Percentiles rank a stretch among this genome's conserved stretches.
Conservation (phyloP, 2,113 vertebrate genomes). For the Equus quagga region DNA sequence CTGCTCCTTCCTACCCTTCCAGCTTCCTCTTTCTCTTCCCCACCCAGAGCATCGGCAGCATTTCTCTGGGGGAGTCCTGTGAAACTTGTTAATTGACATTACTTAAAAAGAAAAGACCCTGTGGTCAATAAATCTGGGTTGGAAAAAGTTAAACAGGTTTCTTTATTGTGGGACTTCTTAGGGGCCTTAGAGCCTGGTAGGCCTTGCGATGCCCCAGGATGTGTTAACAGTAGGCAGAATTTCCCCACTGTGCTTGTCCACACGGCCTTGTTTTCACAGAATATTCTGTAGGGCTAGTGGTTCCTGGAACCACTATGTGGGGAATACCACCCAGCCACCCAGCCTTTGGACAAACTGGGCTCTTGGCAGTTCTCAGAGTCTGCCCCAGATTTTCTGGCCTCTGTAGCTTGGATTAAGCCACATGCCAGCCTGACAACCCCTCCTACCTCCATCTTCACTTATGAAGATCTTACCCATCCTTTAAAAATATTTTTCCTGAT, state of each 20-base stretch:
- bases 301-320: fast-evolving
- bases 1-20: background rate
- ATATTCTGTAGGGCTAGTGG: background rate
- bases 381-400: background rate
- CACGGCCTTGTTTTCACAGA: background rate
- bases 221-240: background rate
- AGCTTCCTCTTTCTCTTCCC: background rate
- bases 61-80: background rate
- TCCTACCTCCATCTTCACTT: background rate
- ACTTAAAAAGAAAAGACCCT: conserved; percentile 18
- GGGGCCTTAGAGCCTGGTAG: background rate
- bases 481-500: background rate
- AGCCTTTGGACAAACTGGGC: background rate
- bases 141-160: background rate
- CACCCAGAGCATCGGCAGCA: background rate
- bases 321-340: background rate
- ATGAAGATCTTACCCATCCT: background rate
- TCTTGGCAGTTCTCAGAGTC: background rate
- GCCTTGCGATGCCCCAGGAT: background rate
- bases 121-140: background rate
- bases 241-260: background rate
- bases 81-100: background rate
- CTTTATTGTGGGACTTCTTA: background rate
- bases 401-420: background rate
- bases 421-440: background rate